A percentile compares a stretch with the other conserved stretches of the same genome.
Conservation (phyloP, 2,888 invertebrate species). For the Yponomeuta evonymella region DNA sequence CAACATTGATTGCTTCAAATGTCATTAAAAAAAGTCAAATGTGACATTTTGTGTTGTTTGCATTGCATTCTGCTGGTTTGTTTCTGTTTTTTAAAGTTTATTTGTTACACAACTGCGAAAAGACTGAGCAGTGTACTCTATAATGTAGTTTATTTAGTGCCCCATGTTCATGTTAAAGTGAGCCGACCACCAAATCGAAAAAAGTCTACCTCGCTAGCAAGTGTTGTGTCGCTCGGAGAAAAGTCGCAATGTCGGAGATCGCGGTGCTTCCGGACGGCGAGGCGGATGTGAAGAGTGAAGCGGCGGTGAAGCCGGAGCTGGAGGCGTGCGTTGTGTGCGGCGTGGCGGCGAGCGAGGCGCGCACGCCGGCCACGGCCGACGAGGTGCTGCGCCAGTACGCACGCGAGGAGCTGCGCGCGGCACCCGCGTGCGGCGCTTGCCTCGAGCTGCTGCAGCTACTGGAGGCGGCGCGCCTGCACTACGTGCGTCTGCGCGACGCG, state of each 20-base stretch:
- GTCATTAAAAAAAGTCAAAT: too few species aligned
- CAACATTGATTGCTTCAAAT: too few species aligned
- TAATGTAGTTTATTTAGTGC: too few species aligned
- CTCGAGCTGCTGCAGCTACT: constrained; percentile 54
- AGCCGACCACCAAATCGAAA: background rate
- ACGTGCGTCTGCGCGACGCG: constrained; percentile 50
- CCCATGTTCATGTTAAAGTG: too few species aligned
- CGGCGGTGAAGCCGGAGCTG: constrained; percentile 50
- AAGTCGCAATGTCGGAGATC: background rate
- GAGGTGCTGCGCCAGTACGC: constrained; percentile 48
- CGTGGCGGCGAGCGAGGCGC: constrained; percentile 43
- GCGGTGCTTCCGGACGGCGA: constrained; percentile 28
- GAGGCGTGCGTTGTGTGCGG: constrained; percentile 54
- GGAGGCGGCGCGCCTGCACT: constrained; percentile 59
- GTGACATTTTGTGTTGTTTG: too few species aligned
- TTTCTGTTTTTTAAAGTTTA: too few species aligned
- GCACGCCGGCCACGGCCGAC: constrained; percentile 29
- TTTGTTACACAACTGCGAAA: too few species aligned
- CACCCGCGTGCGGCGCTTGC: constrained; percentile 38
- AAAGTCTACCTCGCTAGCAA: background rate
- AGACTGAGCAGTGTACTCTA: too few species aligned
- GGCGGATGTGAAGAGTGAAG: constrained; percentile 35
- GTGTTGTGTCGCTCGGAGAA: background rate
- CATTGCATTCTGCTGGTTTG: too few species aligned
- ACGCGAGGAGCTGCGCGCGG: constrained; percentile 30